phyloP scores from a whole-genome alignment of 2,888 invertebrate species.

The Hypsopygia costalis region DNA sequence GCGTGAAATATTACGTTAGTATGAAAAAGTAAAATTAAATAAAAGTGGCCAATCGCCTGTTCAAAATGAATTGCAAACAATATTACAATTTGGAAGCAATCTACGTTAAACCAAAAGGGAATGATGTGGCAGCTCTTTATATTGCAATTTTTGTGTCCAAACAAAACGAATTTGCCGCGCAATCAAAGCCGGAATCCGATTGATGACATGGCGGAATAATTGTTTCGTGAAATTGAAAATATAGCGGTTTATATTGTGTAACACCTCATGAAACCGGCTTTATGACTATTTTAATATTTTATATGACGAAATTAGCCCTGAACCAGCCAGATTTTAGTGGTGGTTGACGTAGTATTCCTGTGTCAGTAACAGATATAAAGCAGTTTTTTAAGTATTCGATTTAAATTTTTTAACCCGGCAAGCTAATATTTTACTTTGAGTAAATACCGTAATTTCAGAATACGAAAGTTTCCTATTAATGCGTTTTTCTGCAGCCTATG shows the following conservation, averaged over 20 bases:
- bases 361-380: too few relatives aligned
- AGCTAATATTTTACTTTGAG: too few relatives aligned
- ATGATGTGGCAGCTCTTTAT: slow-evolving; percentile 81
- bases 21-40: slow-evolving; percentile 51
- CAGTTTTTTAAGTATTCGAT: too few relatives aligned
- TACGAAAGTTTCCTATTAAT: too few relatives aligned
- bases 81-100: slow-evolving; percentile 78
- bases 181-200: slow-evolving; percentile 80
- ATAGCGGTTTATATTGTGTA: slow-evolving; percentile 59
- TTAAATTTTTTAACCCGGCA: too few relatives aligned
- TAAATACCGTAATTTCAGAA: too few relatives aligned
- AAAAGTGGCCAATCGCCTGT: slow-evolving; percentile 72
- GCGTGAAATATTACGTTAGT: slow-evolving; percentile 59
- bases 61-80: slow-evolving; percentile 78
- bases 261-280: slow-evolving; percentile 52
- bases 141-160: slow-evolving; percentile 80
- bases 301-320: background rate
- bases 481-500: too few relatives aligned
- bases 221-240: slow-evolving; percentile 80
- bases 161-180: slow-evolving; percentile 80
- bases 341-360: too few relatives aligned
- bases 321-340: too few relatives aligned
- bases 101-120: slow-evolving; percentile 79
- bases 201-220: slow-evolving; percentile 80
- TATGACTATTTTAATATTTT: slow-evolving; percentile 15